These are phyloP conservation scores for Mallotus villosus DNA, from an alignment of 2,797 vertebrate genomes.

Conservation along the genomic window DNA sequence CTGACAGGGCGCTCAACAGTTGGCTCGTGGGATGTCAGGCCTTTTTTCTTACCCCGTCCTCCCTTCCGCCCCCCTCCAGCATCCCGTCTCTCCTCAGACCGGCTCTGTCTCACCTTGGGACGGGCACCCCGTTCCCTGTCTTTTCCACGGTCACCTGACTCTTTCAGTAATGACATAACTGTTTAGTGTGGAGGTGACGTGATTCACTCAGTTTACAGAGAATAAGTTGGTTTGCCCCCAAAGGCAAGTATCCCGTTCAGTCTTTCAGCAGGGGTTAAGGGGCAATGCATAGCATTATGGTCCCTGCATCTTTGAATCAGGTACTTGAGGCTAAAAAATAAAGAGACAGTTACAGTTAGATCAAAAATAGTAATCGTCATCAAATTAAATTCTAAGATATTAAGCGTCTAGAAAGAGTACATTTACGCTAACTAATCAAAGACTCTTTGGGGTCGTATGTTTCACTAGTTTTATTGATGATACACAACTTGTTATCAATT, in stretches of 20 bases:
- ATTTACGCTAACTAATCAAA: not conserved
- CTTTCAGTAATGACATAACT: constrained; percentile 72
- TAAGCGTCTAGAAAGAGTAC: not conserved
- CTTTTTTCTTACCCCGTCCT: constrained; percentile 74
- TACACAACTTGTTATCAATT: not conserved
- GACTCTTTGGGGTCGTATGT: not conserved
- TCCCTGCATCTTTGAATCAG: constrained; percentile 10
- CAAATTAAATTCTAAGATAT: not conserved
- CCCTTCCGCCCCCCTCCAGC: constrained; percentile 61
- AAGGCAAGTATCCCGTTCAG: constrained; percentile 29
- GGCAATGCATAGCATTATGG: constrained; percentile 9
- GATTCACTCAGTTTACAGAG: constrained; percentile 19
- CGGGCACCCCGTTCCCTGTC: constrained; percentile 77
- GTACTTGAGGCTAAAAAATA: constrained; percentile 42
- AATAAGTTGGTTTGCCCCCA: constrained; percentile 24
- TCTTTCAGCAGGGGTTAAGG: constrained; percentile 1
- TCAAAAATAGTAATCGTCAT: not conserved
- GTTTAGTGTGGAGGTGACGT: constrained; percentile 31
- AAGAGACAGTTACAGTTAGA: not conserved
- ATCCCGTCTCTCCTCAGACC: constrained; percentile 78
- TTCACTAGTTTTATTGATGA: not conserved
- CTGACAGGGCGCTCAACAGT: constrained; percentile 73
- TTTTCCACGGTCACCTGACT: constrained; percentile 73
- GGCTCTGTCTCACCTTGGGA: constrained; percentile 81
- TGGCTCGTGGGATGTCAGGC: constrained; percentile 50